Conservation (phyloP, 2,888 invertebrate species). For the Drosophila glabriapex region DNA sequence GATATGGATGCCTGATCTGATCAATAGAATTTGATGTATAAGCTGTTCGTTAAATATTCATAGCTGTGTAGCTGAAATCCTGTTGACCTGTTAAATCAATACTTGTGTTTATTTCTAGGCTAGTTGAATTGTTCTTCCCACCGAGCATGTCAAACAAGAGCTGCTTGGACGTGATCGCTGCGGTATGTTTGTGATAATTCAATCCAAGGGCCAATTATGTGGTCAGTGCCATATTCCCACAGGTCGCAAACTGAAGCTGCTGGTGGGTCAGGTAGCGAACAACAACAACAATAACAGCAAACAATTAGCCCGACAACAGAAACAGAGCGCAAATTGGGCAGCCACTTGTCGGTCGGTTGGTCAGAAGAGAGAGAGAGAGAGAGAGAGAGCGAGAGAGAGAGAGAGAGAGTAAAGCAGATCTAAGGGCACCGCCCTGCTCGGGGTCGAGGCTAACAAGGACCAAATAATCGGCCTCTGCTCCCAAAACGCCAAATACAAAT, state of each 20-base stretch:
- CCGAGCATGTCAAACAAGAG: constrained; percentile 30
- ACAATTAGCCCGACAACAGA: constrained; percentile 73
- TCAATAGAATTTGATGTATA: not conserved
- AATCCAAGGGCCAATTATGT: constrained; percentile 53
- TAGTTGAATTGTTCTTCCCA: constrained; percentile 52
- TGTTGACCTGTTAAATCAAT: constrained; percentile 53
- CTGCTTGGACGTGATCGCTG: constrained; percentile 13
- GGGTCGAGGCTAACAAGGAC: constrained; percentile 58
- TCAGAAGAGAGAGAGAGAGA: constrained; percentile 24
- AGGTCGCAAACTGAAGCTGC: constrained; percentile 25
- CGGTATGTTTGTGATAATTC: constrained; percentile 52
- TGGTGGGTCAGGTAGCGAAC: constrained; percentile 42
- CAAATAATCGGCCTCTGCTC: constrained; percentile 61
- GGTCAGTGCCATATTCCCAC: constrained; percentile 62
- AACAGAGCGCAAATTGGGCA: constrained; percentile 74
- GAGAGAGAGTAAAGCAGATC: not conserved
- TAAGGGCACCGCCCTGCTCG: constrained; percentile 6
- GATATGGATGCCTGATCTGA: not conserved
- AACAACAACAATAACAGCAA: constrained; percentile 47
- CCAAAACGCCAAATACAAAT: constrained; percentile 70
- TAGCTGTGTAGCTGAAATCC: not conserved
- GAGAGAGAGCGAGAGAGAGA: constrained; percentile 21
- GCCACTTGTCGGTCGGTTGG: constrained; percentile 63
- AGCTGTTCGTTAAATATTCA: not conserved
- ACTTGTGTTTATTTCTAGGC: constrained; percentile 36